Base-by-base conservation (phyloP, 2,113 vertebrate genomes). In the Periophthalmus modestus region DNA sequence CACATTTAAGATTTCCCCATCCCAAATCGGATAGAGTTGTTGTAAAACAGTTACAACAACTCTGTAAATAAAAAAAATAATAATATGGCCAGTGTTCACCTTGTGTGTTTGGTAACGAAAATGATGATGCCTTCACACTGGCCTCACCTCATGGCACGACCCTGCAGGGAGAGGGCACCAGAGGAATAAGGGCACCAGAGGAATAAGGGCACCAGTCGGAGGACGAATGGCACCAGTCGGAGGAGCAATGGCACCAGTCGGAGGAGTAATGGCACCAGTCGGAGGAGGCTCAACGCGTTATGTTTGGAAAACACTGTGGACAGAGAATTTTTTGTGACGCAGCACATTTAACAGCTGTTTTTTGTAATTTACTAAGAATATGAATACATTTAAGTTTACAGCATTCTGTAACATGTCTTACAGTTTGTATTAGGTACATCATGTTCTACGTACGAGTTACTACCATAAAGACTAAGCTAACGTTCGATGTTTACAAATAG, bases 71-170 rank as follows among this genome's bases (percentile, higher is more conserved):
- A n/a, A 57, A n/a, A 57, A 7, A 43, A n/a, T n/a, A n/a, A n/a
- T n/a, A 11, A 10, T 43, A 28, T n/a, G 16, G n/a, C 9, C 54
- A 55, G 19, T 7, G 19, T 23, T 57, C 54, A 57, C 57, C 13
- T 28, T 14, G 50, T 59, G 24, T 24, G 23, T 55, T 55, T 55
- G 21, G 16, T 18, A 16, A 28, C 5, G 5, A 78, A 80, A 80
- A 33, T 14, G 34, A 55, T 3, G 9, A 15, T 3, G 71, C 82
- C 81, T 11, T 47, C 24, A 34, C 23, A 9, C 23, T 59, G 23
- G 21, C 4, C 62, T 75, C 65, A 58, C 68, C 67, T 72, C 55
- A 34, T 11, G 9, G 63, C 80, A 82, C 11, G 82, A 85, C 52
- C 33, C 66, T 9, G 13, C 28, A 18, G 59, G 0, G 21, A 21